phyloP scores from a whole-genome alignment of 2,888 invertebrate species.

The Halictus ligatus region DNA sequence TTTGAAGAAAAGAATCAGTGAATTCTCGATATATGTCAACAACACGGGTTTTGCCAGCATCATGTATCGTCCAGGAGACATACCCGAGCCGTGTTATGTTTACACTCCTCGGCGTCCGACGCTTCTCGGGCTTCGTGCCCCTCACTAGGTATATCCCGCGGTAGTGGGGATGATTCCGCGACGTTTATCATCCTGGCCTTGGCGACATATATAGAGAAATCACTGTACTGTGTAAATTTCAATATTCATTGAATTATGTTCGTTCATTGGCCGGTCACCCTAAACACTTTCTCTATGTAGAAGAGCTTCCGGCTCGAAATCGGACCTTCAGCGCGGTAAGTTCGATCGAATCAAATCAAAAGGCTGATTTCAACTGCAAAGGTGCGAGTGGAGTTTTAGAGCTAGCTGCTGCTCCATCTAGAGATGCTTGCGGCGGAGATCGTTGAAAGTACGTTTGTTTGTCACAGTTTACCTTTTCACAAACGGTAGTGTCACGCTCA shows the following conservation, averaged over 20 bases:
- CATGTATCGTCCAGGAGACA: too few species aligned
- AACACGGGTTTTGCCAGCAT: too few species aligned
- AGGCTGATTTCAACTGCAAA: constrained; percentile 39
- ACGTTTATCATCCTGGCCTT: too few species aligned
- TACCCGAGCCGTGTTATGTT: too few species aligned
- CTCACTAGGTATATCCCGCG: too few species aligned
- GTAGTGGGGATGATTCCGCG: too few species aligned
- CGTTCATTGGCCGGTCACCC: background rate
- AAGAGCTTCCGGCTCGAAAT: background rate
- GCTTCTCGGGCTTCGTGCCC: too few species aligned
- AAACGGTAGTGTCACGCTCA: constrained; percentile 48
- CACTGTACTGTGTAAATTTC: too few species aligned
- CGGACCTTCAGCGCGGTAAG: background rate
- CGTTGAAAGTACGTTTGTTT: constrained; percentile 14
- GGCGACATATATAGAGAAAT: too few species aligned
- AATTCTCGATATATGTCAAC: too few species aligned
- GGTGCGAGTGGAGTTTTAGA: constrained; percentile 32
- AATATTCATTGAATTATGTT: background rate
- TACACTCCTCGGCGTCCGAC: too few species aligned
- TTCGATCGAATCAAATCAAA: constrained; percentile 24
- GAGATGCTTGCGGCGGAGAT: constrained; percentile 31
- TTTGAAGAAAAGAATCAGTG: too few species aligned
- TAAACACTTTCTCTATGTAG: background rate
- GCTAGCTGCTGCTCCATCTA: constrained; percentile 38
- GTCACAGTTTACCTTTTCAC: constrained; percentile 8